These are phyloP conservation scores for Hypothenemus hampei DNA, from an alignment of 1,140 invertebrate species.

Conservation along the genomic window DNA sequence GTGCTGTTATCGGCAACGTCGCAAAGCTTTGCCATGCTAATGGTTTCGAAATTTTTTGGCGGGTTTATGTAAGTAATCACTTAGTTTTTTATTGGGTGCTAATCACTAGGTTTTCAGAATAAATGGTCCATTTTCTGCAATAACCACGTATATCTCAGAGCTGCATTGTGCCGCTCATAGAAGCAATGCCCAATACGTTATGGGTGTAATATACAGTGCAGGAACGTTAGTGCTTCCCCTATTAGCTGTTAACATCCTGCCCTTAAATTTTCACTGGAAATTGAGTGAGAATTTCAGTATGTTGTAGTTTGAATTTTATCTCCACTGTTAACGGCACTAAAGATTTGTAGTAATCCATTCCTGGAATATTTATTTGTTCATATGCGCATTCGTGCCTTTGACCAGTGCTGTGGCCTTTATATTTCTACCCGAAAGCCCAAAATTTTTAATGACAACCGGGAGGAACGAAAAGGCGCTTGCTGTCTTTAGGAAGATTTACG, in stretches of 20 bases:
- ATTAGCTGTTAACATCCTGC: slow-evolving; percentile 30
- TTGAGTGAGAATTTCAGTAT: slow-evolving; percentile 27
- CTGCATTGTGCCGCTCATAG: slow-evolving; percentile 59
- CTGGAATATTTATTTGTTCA: slow-evolving; percentile 72
- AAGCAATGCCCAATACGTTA: slow-evolving; percentile 56
- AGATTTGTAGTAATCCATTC: slow-evolving; percentile 50
- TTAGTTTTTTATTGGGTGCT: background rate
- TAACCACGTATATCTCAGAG: slow-evolving; percentile 67
- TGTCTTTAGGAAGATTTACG: slow-evolving; percentile 57
- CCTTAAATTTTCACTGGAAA: slow-evolving; percentile 22
- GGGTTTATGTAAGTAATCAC: slow-evolving; percentile 43
- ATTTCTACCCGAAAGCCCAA: slow-evolving; percentile 67
- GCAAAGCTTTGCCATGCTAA: slow-evolving; percentile 67
- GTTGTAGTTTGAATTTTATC: background rate
- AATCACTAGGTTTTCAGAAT: slow-evolving; percentile 49
- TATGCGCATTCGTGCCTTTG: slow-evolving; percentile 62
- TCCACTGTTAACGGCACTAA: background rate
- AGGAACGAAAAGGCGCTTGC: slow-evolving; percentile 60
- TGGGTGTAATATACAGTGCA: slow-evolving; percentile 56
- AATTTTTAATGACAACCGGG: slow-evolving; percentile 70
- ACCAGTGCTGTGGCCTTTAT: slow-evolving; percentile 57
- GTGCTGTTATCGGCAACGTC: slow-evolving; percentile 66
- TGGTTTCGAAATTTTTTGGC: slow-evolving; percentile 67
- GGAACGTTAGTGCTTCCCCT: slow-evolving; percentile 32
- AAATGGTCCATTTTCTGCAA: slow-evolving; percentile 66